Percentiles rank a stretch among this genome's conserved stretches.
phyloP scores from a whole-genome alignment of 2,888 invertebrate genomes.

The Coelogynopora nodosa region DNA sequence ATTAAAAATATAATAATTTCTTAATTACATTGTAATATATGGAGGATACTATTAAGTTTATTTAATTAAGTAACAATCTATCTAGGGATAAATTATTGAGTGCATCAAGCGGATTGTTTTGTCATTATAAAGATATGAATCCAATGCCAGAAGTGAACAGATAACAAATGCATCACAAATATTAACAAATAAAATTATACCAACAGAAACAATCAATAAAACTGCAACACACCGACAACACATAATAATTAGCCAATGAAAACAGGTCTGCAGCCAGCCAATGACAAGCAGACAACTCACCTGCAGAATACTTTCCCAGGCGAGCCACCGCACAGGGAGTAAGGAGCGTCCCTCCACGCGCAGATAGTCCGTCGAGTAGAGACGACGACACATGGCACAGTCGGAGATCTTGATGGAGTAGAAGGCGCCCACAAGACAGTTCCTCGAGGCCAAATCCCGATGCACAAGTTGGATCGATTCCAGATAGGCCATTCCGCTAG shows the following conservation, averaged over 20 bases:
- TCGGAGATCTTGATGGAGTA: conserved; percentile 78
- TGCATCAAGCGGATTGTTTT: too few species aligned
- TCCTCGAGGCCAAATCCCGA: conserved; percentile 74
- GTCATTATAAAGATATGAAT: too few species aligned
- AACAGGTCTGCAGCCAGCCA: not conserved
- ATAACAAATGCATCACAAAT: too few species aligned
- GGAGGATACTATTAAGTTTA: too few species aligned
- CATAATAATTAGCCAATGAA: not conserved
- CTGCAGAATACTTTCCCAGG: conserved; percentile 76
- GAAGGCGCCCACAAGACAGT: conserved; percentile 74
- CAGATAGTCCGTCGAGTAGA: conserved; percentile 77
- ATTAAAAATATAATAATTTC: too few species aligned
- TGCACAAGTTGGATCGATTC: conserved; percentile 79
- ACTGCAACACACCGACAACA: too few species aligned
- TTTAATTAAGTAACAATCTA: too few species aligned
- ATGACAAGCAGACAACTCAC: conserved; percentile 50
- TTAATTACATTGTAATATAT: too few species aligned
- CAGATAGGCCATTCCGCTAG: conserved; percentile 78
- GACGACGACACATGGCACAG: conserved; percentile 78
- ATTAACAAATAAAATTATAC: too few species aligned
- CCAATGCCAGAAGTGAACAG: too few species aligned
- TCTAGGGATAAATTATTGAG: too few species aligned
- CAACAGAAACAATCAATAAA: too few species aligned
- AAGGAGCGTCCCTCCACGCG: conserved; percentile 75
- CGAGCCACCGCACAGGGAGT: conserved; percentile 82